A percentile compares a stretch with the other conserved stretches of the same genome.
Evolutionary conservation across 2,888 invertebrate genomes (phyloP).

Genomic region (Caenorhabditis auriculariae): DNA sequence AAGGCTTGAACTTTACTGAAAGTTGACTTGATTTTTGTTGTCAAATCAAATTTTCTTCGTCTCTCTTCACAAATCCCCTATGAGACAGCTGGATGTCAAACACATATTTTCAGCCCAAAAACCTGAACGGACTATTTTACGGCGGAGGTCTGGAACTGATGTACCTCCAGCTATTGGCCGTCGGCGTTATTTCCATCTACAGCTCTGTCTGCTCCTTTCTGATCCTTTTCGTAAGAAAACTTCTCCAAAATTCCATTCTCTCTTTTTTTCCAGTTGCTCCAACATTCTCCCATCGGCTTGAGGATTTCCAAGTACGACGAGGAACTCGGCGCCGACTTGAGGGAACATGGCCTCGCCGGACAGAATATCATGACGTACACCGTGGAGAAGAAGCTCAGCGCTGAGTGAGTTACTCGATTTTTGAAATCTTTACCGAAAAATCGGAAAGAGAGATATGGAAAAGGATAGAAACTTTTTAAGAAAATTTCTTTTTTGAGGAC

Average conservation of each 20-base stretch:
- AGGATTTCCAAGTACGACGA: slow-evolving; percentile 54
- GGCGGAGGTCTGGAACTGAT: slow-evolving; percentile 23
- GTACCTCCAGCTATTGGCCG: slow-evolving; percentile 17
- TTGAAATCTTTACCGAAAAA: no score
- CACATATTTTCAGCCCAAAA: not conserved
- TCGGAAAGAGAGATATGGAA: no score
- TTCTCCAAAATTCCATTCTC: not conserved
- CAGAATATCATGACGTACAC: slow-evolving; percentile 54
- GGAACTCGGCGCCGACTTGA: slow-evolving; percentile 58
- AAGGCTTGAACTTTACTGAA: no score
- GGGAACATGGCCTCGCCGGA: slow-evolving; percentile 56
- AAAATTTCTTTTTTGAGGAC: no score
- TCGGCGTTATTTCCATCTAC: slow-evolving; percentile 15
- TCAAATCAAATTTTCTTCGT: no score
- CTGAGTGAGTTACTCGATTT: slow-evolving; percentile 27
- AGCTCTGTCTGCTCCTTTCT: slow-evolving; percentile 24
- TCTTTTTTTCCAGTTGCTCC: slow-evolving; percentile 31
- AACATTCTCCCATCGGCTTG: slow-evolving; percentile 50
- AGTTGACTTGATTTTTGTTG: no score
- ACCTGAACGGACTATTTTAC: slow-evolving; percentile 25
- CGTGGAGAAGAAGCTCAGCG: slow-evolving; percentile 52
- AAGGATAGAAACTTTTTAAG: no score
- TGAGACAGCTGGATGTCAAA: no score
- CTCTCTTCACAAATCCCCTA: no score
- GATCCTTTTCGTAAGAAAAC: slow-evolving; percentile 26